These are phyloP conservation scores for Ahaetulla prasina DNA, from an alignment of 2,113 vertebrate species.

Conservation along the genomic window DNA sequence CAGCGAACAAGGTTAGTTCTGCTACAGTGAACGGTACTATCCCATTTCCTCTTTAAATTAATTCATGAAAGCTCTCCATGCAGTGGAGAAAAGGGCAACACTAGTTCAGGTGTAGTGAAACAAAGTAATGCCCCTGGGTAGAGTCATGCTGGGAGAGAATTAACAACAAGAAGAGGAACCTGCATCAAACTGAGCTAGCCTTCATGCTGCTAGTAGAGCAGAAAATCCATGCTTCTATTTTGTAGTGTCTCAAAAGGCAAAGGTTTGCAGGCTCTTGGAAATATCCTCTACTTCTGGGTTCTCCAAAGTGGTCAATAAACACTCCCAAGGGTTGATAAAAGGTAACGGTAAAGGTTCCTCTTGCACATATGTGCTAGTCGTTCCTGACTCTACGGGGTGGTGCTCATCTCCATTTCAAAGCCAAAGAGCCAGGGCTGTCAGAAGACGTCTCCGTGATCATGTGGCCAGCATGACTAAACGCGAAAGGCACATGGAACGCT, in stretches of 20 bases:
- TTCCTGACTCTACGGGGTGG: too few relatives aligned
- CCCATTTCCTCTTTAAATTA: conserved; percentile 18
- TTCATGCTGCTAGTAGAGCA: neutral
- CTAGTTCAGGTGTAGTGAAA: neutral
- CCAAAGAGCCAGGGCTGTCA: too few relatives aligned
- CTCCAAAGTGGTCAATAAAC: neutral
- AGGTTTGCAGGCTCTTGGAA: neutral
- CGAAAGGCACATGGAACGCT: too few relatives aligned
- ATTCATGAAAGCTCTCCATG: neutral
- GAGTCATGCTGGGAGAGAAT: neutral
- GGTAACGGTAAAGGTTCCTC: too few relatives aligned
- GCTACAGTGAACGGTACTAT: neutral
- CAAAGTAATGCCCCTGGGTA: neutral
- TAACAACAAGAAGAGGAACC: neutral
- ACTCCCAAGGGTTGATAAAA: too few relatives aligned
- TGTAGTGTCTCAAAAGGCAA: neutral
- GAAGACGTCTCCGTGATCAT: too few relatives aligned
- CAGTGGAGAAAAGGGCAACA: neutral
- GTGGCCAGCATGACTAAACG: too few relatives aligned
- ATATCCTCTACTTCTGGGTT: neutral
- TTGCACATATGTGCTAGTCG: too few relatives aligned
- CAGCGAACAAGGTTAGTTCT: neutral
- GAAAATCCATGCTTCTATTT: neutral
- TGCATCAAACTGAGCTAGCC: neutral
- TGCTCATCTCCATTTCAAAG: too few relatives aligned